Percentiles rank a stretch among this genome's conserved stretches.
Conservation (phyloP, 2,888 invertebrate species). For the Drosophila percnosoma region DNA sequence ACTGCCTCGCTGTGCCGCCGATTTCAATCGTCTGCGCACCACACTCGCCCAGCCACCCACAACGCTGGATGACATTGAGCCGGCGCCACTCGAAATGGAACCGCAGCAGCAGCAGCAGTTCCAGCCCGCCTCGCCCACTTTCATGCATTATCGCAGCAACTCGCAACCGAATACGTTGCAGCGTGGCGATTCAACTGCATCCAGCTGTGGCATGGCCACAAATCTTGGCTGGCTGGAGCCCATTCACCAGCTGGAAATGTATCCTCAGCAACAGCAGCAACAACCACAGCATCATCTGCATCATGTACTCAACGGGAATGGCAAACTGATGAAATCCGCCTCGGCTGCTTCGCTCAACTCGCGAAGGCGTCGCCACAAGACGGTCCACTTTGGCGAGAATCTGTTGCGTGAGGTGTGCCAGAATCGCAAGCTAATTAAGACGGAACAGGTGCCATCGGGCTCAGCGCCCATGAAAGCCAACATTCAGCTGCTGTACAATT, state of each 20-base stretch:
- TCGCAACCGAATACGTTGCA: conserved; percentile 84
- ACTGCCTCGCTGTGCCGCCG: conserved; percentile 85
- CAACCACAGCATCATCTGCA: conserved; percentile 46
- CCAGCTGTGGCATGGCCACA: conserved; percentile 50
- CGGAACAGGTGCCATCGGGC: conserved; percentile 84
- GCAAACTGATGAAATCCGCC: conserved; percentile 85
- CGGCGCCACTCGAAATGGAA: conserved; percentile 70
- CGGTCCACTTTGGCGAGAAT: conserved; percentile 92
- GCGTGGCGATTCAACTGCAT: conserved; percentile 83
- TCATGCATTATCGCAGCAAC: conserved; percentile 81
- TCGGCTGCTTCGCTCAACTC: conserved; percentile 88
- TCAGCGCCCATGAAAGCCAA: conserved; percentile 88
- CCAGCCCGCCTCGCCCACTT: conserved; percentile 51
- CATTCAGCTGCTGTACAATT: conserved; percentile 92
- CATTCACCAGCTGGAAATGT: conserved; percentile 15
- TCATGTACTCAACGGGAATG: conserved; percentile 60
- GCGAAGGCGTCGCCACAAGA: conserved; percentile 90
- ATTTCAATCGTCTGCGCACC: conserved; percentile 84
- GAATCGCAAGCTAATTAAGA: conserved; percentile 87
- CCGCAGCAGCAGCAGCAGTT: conserved; percentile 15
- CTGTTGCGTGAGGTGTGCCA: conserved; percentile 90
- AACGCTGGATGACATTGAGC: conserved; percentile 80
- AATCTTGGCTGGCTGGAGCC: conserved; percentile 63
- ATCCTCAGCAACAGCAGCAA: conserved; percentile 42
- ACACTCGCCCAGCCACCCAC: conserved; percentile 81